These are phyloP conservation scores for Marcusenius ussheri DNA, from an alignment of 2,113 vertebrate species.

Conservation along the genomic window DNA sequence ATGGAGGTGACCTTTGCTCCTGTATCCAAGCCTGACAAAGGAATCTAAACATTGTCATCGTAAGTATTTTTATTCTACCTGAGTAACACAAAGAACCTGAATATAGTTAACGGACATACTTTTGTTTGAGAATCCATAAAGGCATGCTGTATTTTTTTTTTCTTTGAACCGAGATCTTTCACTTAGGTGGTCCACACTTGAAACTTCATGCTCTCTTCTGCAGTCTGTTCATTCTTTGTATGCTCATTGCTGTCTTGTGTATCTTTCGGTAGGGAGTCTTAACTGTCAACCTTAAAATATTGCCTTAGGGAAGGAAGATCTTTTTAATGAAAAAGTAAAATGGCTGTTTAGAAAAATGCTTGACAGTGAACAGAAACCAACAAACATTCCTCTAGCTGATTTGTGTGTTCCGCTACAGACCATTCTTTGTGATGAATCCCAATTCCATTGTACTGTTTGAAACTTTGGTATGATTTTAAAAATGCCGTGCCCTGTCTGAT, in stretches of 20 bases:
- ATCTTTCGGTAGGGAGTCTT: background rate
- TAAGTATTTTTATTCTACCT: conserved; percentile 88
- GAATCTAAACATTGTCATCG: conserved; percentile 80
- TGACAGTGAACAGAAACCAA: background rate
- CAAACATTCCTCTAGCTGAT: background rate
- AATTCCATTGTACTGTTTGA: background rate
- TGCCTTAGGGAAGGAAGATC: background rate
- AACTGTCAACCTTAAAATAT: background rate
- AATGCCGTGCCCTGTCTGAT: background rate
- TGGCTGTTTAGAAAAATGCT: background rate
- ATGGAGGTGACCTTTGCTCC: conserved; percentile 82
- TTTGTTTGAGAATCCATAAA: conserved; percentile 26
- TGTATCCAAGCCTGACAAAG: conserved; percentile 90
- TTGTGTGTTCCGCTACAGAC: background rate
- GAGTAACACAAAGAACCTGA: conserved; percentile 52
- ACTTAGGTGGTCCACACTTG: background rate
- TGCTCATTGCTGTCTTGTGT: background rate
- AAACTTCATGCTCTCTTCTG: background rate
- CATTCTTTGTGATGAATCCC: background rate
- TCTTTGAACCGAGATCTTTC: background rate
- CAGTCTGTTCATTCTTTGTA: background rate
- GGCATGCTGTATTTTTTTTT: conserved; percentile 27
- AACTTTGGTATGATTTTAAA: background rate
- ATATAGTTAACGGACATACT: conserved; percentile 25
- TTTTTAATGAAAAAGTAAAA: background rate